Evolutionary conservation across 2,113 vertebrate species (phyloP).

Genomic region (Amphilophus citrinellus): DNA sequence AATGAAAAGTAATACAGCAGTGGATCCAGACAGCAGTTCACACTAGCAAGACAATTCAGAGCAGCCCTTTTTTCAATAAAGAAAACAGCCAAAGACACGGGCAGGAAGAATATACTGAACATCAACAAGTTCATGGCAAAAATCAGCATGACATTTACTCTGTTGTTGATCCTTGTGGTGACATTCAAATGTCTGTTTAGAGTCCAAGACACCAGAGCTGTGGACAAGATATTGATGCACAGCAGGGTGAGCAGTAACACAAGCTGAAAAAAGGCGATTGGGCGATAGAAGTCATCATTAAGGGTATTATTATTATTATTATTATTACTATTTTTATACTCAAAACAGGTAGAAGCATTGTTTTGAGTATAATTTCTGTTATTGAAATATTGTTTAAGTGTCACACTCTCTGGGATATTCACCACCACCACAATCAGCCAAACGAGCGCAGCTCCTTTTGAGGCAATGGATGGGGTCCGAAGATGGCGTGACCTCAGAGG

Average conservation of each 20-base stretch:
- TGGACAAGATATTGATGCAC: constrained; percentile 65
- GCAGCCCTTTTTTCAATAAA: fast-evolving
- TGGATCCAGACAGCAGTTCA: constrained; percentile 75
- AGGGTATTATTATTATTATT: too few species aligned
- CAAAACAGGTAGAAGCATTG: constrained; percentile 44
- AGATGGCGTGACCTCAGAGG: constrained; percentile 68
- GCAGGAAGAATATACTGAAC: constrained; percentile 71
- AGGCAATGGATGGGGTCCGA: constrained; percentile 45
- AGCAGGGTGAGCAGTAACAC: constrained; percentile 54
- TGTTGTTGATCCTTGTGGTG: constrained; percentile 51
- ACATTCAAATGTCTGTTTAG: constrained; percentile 30
- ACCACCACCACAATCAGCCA: constrained; percentile 56
- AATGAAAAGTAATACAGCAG: constrained; percentile 76
- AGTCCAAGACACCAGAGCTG: constrained; percentile 58
- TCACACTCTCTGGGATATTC: constrained; percentile 41
- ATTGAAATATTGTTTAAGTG: fast-evolving
- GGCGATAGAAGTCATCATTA: neutral
- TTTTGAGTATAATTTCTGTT: fast-evolving
- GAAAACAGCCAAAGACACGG: constrained; percentile 38
- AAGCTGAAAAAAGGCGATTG: constrained; percentile 9
- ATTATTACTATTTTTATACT: neutral
- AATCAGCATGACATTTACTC: constrained; percentile 72
- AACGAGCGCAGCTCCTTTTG: constrained; percentile 26
- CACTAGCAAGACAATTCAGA: constrained; percentile 62
- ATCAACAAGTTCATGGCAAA: constrained; percentile 71